Base-by-base conservation (phyloP, 37 sponge, comb jelly and placozoan species). In the Oscarella lobularis region DNA sequence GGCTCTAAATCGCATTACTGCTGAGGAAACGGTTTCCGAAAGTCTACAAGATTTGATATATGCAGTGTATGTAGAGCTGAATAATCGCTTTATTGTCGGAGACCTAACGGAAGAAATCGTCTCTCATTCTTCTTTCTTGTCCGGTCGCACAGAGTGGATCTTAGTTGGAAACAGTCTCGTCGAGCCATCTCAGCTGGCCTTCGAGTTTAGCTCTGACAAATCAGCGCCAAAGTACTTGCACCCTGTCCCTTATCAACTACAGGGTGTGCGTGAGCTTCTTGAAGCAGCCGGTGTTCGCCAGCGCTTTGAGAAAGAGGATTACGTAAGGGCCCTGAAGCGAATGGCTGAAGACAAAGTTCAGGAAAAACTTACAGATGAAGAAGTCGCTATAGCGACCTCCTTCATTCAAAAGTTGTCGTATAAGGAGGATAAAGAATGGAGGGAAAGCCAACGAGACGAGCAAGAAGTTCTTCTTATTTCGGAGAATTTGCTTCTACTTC, bases 391-490 rank as follows among this genome's bases (percentile, higher is more conserved):
- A 0, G 4, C 36, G 2, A 65, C 36, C 74, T 75, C 14, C 54
- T 33, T 39, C 33, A 78, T 20, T 33, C 34, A 40, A 31, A 3
- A 29, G 41, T 2, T 30, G 14, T 32, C 39, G 36, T n/a, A n/a
- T n/a, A n/a, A n/a, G n/a, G n/a, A n/a, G n/a, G n/a, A n/a, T n/a
- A n/a, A n/a, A n/a, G n/a, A n/a, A n/a, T n/a, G n/a, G n/a, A n/a
- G n/a, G n/a, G n/a, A n/a, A n/a, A 29, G 65, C 36, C 54, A 39
- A 31, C 30, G 0, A 30, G 6, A 1, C 6, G 33, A 32, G 69
- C n/a, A n/a, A n/a, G 38, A 35, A 35, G 34, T 14, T 67, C 39
- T 55, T 81, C 37, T 48, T 35, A 36, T 81, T 6, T 75, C 82
- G 48, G 20, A 48, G 20, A 20, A 48, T 20, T 27, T 27, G 20